Evolutionary conservation across 2,113 vertebrate genomes (phyloP).

Genomic region (Brienomyrus brachyistius): DNA sequence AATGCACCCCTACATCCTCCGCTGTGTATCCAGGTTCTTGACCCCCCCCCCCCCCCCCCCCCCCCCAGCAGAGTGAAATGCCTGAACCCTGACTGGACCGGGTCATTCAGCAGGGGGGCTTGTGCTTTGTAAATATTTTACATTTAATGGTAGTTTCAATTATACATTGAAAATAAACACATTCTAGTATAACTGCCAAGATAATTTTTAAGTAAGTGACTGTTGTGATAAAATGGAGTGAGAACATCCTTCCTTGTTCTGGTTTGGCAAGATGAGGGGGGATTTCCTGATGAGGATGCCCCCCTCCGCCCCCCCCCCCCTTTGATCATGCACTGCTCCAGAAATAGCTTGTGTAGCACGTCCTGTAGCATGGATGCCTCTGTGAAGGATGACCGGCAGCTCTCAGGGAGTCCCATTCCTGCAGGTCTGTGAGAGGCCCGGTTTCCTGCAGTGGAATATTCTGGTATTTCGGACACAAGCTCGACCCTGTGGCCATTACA

Average conservation of each 20-base stretch:
- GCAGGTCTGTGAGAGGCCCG: constrained; percentile 17
- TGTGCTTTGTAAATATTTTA: background rate
- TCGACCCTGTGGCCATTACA: background rate
- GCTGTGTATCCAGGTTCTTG: background rate
- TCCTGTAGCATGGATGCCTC: constrained; percentile 63
- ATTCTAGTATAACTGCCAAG: background rate
- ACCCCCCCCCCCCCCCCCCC: background rate
- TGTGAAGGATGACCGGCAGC: constrained; percentile 91
- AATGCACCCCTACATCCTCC: background rate
- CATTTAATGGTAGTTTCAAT: background rate
- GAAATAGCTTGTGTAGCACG: background rate
- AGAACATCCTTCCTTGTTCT: background rate
- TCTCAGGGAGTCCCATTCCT: constrained; percentile 60
- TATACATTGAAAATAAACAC: background rate
- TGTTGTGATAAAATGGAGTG: constrained; percentile 16
- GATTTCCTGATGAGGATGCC: background rate
- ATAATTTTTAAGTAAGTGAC: background rate
- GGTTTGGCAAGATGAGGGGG: background rate
- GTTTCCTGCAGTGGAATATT: constrained; percentile 72
- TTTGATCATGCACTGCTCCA: background rate
- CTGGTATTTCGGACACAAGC: constrained; percentile 13
- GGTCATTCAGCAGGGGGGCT: background rate
- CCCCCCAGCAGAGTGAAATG: background rate
- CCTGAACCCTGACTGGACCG: background rate
- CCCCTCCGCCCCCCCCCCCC: background rate